Evolutionary conservation across 2,888 invertebrate genomes (phyloP).

Genomic region (Vannuccia rotundouncinata): DNA sequence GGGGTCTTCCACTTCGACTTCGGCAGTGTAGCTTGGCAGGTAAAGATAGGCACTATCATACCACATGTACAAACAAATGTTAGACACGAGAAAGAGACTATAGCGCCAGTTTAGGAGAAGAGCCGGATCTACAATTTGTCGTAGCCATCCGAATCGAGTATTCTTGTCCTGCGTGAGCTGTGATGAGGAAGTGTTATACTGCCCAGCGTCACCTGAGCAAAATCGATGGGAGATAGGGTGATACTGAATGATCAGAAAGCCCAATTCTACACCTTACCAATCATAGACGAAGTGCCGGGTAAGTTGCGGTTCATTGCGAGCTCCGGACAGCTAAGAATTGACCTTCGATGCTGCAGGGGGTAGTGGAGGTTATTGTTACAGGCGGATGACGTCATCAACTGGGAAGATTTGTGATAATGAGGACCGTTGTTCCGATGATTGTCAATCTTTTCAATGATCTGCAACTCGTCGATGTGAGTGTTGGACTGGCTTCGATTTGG

Average conservation of each 20-base stretch:
- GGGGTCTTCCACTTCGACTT: slow-evolving; percentile 51
- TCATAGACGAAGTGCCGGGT: not conserved
- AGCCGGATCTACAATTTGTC: not conserved
- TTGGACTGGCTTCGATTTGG: too few species aligned
- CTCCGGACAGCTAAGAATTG: not conserved
- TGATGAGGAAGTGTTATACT: too few species aligned
- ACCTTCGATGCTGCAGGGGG: not conserved
- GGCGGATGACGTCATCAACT: too few species aligned
- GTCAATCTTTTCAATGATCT: too few species aligned
- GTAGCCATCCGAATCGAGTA: not conserved
- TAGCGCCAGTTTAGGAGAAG: not conserved
- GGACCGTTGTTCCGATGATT: too few species aligned
- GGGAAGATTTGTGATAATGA: too few species aligned
- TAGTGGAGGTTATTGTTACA: too few species aligned
- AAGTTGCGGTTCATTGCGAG: not conserved
- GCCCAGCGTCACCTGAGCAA: too few species aligned
- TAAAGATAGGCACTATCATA: slow-evolving; percentile 87
- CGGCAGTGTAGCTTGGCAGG: slow-evolving; percentile 72
- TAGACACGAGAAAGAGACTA: slow-evolving; percentile 68
- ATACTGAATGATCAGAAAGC: not conserved
- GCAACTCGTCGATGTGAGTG: too few species aligned
- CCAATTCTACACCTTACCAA: not conserved
- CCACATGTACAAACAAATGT: slow-evolving; percentile 81
- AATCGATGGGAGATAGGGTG: too few species aligned
- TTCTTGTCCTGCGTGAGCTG: too few species aligned